Percentiles rank a stretch among this genome's conserved stretches.
phyloP scores from a whole-genome alignment of 2,888 invertebrate species.

The Netelia inedita region DNA sequence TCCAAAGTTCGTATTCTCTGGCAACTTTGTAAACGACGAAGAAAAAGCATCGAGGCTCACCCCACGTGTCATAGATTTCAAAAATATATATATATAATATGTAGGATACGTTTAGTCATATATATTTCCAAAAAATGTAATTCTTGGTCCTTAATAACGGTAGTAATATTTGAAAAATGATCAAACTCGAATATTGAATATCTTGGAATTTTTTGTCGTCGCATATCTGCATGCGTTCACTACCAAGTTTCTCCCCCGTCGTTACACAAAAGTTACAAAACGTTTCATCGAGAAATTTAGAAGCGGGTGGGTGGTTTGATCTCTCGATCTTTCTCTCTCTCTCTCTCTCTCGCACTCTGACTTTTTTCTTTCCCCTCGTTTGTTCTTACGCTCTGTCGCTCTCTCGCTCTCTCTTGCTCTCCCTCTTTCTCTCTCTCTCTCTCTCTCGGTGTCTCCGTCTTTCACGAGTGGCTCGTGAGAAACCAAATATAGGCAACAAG shows the following conservation, averaged over 20 bases:
- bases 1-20: too few species aligned
- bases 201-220: too few species aligned
- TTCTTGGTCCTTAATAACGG: too few species aligned
- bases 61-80: too few species aligned
- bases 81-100: too few species aligned
- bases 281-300: conserved; percentile 48
- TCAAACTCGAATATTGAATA: too few species aligned
- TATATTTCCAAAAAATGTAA: too few species aligned
- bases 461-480: conserved; percentile 55
- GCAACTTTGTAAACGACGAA: too few species aligned
- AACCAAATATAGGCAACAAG: conserved; percentile 68
- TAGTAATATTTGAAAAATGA: too few species aligned
- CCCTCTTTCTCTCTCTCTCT: conserved; percentile 46
- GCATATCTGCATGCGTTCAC: too few species aligned
- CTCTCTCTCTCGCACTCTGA: conserved; percentile 29
- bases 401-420: conserved; percentile 6
- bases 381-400: conserved; percentile 37
- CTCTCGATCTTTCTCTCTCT: conserved; percentile 16
- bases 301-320: conserved; percentile 62
- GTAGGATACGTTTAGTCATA: too few species aligned
- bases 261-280: not conserved
- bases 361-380: conserved; percentile 13
- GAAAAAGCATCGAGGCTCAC: too few species aligned
- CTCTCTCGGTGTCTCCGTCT: conserved; percentile 9
- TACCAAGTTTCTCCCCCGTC: not conserved